phyloP scores from a whole-genome alignment of 1,140 invertebrate species.

The Drosophila lacertosa region DNA sequence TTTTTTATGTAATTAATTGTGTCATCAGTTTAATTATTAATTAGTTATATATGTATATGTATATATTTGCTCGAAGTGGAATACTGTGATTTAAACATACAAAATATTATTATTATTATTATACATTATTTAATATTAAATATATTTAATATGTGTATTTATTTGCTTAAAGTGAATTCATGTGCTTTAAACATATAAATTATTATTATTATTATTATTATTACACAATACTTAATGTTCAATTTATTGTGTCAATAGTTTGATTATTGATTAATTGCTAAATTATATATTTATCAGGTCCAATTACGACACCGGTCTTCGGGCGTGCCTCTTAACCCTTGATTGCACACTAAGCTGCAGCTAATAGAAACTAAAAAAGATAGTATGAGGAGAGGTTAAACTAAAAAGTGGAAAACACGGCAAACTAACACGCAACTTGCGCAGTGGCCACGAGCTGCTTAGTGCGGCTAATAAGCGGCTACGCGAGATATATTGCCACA shows the following conservation, averaged over 20 bases:
- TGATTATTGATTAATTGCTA: constrained; percentile 39
- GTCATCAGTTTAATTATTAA: too few relatives aligned
- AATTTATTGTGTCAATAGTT: constrained; percentile 20
- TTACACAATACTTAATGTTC: not conserved
- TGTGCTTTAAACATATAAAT: too few relatives aligned
- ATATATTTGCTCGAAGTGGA: too few relatives aligned
- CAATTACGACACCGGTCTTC: constrained; percentile 40
- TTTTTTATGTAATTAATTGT: too few relatives aligned
- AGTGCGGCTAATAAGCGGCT: constrained; percentile 67
- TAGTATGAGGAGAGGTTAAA: too few relatives aligned
- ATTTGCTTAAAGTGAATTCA: too few relatives aligned
- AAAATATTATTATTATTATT: too few relatives aligned
- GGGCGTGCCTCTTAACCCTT: constrained; percentile 39
- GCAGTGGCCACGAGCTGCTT: constrained; percentile 62
- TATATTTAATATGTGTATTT: too few relatives aligned
- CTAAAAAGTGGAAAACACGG: constrained; percentile 18
- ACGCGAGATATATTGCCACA: constrained; percentile 44
- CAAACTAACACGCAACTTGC: constrained; percentile 58
- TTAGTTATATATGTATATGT: too few relatives aligned
- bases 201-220: too few relatives aligned
- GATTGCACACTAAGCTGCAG: constrained; percentile 54
- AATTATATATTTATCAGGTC: constrained; percentile 31
- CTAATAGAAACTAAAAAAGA: constrained; percentile 23
- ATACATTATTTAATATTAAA: too few relatives aligned
- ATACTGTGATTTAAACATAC: too few relatives aligned